A percentile compares a stretch with the other conserved stretches of the same genome.
phyloP scores from a whole-genome alignment of 2,888 invertebrate genomes.

The Drosophila histrio region DNA sequence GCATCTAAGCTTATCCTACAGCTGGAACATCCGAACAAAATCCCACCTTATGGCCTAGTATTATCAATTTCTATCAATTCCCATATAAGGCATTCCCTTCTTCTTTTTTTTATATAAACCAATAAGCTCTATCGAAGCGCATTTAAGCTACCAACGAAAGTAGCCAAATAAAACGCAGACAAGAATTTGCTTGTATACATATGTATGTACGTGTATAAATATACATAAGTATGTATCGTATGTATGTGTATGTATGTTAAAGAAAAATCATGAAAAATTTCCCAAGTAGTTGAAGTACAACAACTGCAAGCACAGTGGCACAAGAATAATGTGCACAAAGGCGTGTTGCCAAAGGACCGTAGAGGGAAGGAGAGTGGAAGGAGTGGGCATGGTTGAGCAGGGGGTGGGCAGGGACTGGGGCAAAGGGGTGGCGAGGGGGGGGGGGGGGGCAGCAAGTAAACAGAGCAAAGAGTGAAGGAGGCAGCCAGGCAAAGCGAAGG shows the following conservation, averaged over 20 bases:
- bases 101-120: constrained; percentile 21
- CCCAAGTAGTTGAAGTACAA: constrained; percentile 57
- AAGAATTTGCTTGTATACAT: constrained; percentile 28
- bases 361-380: background rate
- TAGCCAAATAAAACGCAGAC: constrained; percentile 62
- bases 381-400: background rate
- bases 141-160: constrained; percentile 52
- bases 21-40: background rate
- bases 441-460: constrained; percentile 37
- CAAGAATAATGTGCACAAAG: constrained; percentile 62
- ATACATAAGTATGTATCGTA: constrained; percentile 8
- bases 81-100: constrained; percentile 3
- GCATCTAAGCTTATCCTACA: background rate
- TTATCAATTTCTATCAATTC: background rate
- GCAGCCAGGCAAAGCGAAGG: constrained; percentile 28
- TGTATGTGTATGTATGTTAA: constrained; percentile 2
- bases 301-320: constrained; percentile 50
- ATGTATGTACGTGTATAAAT: constrained; percentile 5
- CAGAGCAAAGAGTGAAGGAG: constrained; percentile 30
- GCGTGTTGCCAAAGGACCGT: constrained; percentile 9
- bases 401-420: background rate
- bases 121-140: constrained; percentile 42
- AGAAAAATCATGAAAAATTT: constrained; percentile 62
- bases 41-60: background rate
- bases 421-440: constrained; percentile 13